Base-by-base conservation (phyloP, 1,140 invertebrate genomes). In the Probaryconus sp. region DNA sequence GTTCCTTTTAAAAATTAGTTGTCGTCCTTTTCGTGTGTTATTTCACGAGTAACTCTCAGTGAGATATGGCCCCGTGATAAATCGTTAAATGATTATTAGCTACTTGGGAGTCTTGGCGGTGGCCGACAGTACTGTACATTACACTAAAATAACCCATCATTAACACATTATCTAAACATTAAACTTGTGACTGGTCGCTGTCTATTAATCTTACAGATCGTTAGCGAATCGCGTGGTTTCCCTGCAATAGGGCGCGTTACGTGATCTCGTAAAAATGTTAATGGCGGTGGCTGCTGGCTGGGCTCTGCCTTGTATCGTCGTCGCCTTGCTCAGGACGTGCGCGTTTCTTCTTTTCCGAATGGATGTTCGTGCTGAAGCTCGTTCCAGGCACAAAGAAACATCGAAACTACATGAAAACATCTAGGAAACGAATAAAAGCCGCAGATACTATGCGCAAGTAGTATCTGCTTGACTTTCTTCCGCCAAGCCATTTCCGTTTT, bases 251-350 rank as follows among this genome's bases (percentile, higher is more conserved):
- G 14, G 38, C 58, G 76, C 48, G 72, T 81, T 83, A 86, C 82
- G 82, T 80, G 77, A 83, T 77, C 79, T 83, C 83, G 76, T 86
- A 85, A 86, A 85, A 83, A 85, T 81, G 80, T 86, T 84, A 85
- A 86, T 79, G 68, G 78, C 33, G 35, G n/a, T n/a, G n/a, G n/a
- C n/a, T n/a, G n/a, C n/a, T n/a, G n/a, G n/a, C n/a, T n/a, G n/a
- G n/a, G 20, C 35, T 50, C 24, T 60, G 43, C 30, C 50, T 53
- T 56, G 67, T 68, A 69, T 56, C 74, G 51, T 51, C 50, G 50
- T 69, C 48, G 56, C 56, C 40, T 26, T 31, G 33, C 42, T 26
- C 20, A 31, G 53, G 16, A 78, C 70, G 74, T 74, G 70, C 48
- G 14, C 33, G 37, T n/a, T n/a, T n/a, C 48, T 71, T 56, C 45